Conservation (phyloP, 2,888 invertebrate genomes). For the Drymonia ruficornis region DNA sequence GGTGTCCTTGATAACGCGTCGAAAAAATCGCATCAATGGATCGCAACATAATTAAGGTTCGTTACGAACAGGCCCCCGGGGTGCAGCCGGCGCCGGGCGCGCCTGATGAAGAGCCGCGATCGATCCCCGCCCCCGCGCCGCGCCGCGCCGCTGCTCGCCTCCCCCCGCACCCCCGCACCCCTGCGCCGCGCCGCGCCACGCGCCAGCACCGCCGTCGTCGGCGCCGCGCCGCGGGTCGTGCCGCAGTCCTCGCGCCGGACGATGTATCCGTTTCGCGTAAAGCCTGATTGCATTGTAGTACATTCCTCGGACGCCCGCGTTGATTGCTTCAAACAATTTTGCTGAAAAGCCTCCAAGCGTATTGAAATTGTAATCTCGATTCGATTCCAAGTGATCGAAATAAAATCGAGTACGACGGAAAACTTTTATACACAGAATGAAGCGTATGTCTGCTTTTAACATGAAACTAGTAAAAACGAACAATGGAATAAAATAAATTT, state of each 20-base stretch:
- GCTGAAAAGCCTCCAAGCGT: not conserved
- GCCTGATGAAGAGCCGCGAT: slow-evolving; percentile 26
- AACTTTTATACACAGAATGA: not conserved
- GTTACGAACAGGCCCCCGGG: slow-evolving; percentile 27
- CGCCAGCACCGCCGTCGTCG: slow-evolving; percentile 15
- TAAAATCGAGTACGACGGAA: slow-evolving; percentile 1
- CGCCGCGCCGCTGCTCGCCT: slow-evolving; percentile 4
- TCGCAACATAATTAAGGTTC: slow-evolving; percentile 31
- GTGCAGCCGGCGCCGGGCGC: slow-evolving; percentile 20
- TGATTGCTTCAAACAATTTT: not conserved
- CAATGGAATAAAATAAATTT: not conserved
- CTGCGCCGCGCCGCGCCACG: not conserved
- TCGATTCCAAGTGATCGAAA: not conserved
- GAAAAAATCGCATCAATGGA: slow-evolving; percentile 19
- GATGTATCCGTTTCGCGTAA: slow-evolving; percentile 1
- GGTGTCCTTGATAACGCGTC: slow-evolving; percentile 7
- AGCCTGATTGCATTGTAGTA: slow-evolving; percentile 11
- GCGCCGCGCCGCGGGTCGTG: not conserved
- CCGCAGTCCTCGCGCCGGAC: not conserved
- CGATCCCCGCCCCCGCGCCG: slow-evolving; percentile 20
- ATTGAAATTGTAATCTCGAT: slow-evolving; percentile 1
- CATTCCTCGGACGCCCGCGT: slow-evolving; percentile 4
- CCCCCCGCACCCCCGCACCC: not conserved
- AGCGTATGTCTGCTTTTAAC: not conserved
- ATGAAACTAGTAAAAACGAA: not conserved